Conservation (phyloP, 2,113 vertebrate genomes). For the Xiphias gladius region DNA sequence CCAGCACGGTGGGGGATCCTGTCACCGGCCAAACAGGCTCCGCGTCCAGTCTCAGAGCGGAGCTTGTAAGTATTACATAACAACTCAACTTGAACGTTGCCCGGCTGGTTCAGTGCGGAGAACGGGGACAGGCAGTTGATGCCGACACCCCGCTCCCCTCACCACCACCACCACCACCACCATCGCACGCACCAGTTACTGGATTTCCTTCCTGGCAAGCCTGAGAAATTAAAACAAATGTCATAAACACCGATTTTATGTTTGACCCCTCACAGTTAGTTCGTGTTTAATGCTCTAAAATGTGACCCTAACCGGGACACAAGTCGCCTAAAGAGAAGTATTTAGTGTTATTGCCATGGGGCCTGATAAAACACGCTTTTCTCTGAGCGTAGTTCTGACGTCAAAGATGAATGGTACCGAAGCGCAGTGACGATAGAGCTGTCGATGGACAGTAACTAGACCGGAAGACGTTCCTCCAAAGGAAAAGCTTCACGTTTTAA, state of each 20-base stretch:
- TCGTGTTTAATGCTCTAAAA: neutral
- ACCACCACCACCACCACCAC: neutral
- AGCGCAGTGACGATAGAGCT: constrained; percentile 53
- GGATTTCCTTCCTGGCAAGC: neutral
- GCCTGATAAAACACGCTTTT: constrained; percentile 56
- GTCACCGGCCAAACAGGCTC: constrained; percentile 46
- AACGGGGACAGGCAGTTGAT: constrained; percentile 29
- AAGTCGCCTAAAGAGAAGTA: neutral
- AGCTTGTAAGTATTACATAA: constrained; percentile 66
- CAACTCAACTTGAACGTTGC: constrained; percentile 43
- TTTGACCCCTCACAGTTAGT: neutral
- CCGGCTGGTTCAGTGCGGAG: constrained; percentile 39
- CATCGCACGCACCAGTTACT: neutral
- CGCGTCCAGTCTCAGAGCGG: constrained; percentile 27
- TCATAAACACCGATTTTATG: neutral
- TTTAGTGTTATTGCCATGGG: constrained; percentile 24
- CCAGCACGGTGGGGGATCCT: neutral
- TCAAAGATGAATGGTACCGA: constrained; percentile 64
- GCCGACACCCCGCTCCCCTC: constrained; percentile 27
- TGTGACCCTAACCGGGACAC: no score
- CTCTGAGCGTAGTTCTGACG: constrained; percentile 73
- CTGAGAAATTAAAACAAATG: neutral
- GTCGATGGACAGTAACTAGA: neutral
- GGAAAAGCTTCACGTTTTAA: constrained; percentile 5
- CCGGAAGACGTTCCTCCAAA: constrained; percentile 52